These are phyloP conservation scores for Rhyzopertha dominica DNA, from an alignment of 1,140 invertebrate genomes.

Conservation along the genomic window DNA sequence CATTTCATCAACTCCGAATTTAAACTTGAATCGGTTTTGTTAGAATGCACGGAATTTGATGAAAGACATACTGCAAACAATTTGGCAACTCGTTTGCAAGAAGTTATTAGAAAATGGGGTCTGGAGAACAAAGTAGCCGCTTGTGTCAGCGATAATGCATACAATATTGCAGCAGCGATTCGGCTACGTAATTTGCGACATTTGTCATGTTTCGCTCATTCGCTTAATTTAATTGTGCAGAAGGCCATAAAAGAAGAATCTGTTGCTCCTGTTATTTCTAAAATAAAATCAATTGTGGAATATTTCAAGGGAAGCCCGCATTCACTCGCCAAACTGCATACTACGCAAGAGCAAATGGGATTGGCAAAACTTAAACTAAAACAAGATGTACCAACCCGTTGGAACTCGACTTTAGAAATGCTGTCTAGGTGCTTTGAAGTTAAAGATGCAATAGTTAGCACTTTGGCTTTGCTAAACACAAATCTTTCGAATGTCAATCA, in stretches of 20 bases:
- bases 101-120: conserved; percentile 19
- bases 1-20: conserved; percentile 22
- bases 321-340: conserved; percentile 7
- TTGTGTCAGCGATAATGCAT: conserved; percentile 25
- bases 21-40: conserved; percentile 15
- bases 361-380: conserved; percentile 20
- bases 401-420: conserved; percentile 30
- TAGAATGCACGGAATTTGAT: conserved; percentile 13
- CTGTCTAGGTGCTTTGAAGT: conserved; percentile 22
- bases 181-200: conserved; percentile 19
- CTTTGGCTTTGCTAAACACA: conserved; percentile 1
- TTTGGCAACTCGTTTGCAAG: conserved; percentile 7
- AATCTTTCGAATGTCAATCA: background rate
- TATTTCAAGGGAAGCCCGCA: conserved; percentile 23
- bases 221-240: conserved; percentile 27
- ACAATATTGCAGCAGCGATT: conserved; percentile 27
- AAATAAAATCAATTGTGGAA: conserved; percentile 27
- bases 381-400: conserved; percentile 21
- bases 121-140: conserved; percentile 21
- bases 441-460: conserved; percentile 20
- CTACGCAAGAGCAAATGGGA: conserved; percentile 24
- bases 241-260: conserved; percentile 11
- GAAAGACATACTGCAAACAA: conserved; percentile 2
- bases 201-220: conserved; percentile 30
- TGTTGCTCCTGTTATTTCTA: conserved; percentile 11